Base-by-base conservation (phyloP, 2,797 vertebrate species). In the Tokudaia muenninki region DNA sequence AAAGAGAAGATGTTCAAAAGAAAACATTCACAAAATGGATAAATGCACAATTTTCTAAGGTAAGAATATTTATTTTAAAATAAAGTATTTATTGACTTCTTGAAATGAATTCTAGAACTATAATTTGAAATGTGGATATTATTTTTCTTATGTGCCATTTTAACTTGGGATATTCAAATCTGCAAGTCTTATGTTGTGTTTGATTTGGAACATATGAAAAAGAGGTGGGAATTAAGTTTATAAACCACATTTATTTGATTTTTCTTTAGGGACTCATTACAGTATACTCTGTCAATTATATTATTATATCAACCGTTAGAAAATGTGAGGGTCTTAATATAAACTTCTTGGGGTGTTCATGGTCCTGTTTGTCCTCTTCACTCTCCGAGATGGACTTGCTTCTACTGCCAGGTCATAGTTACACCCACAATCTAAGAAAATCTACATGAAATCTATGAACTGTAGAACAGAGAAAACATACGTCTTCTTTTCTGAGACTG, bases 1-100 rank as follows among this genome's bases (percentile, higher is more conserved):
- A 99, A 99, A 99, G 99, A 98, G 99, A 99, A 99, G 99, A 99
- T 98, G 99, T 99, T 98, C 99, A 99, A 99, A 99, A 99, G 99
- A 99, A 99, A 99, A 99, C 99, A 98, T 99, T 99, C 99, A 99
- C 99, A 98, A 99, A 99, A 99, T 99, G 99, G 99, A 99, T 99
- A 99, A 99, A 99, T 98, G 99, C 99, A 95, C 99, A 99, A 98
- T 99, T 99, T 98, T 98, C 99, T 98, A 99, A 99, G 99, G 99
- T 99, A 99, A 98, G 97, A 59, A 44, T 83, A 63, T 65, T 24
- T 93, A 17, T 91, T 95, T 93, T 87, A 90, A 88, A 21, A 57
- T 82, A 6, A n/a, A 75, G 41, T 82, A 77, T 47, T 78, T 55
- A 24, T 67, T 72, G n/a, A 70, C 63, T 75, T 91, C 93, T 94